Base-by-base conservation (phyloP, 2,113 vertebrate species). In the Chascanopsetta lugubris region DNA sequence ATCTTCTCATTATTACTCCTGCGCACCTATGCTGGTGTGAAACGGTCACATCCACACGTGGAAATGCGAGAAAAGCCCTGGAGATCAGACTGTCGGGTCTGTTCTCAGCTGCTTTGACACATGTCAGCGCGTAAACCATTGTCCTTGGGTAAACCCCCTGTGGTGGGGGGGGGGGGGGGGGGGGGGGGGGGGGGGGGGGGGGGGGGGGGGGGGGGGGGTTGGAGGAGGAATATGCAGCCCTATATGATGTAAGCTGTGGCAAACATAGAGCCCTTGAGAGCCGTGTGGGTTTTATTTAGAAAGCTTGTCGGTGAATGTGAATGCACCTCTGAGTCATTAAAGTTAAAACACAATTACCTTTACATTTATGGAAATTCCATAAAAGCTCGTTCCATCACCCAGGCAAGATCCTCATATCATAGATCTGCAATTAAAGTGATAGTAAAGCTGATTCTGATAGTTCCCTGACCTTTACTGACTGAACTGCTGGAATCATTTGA, bases 111-210 rank as follows among this genome's bases (percentile, higher is more conserved):
- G 67, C 27, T 50, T 73, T 74, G 79, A 77, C 78, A 82, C 56
- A 81, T 70, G 73, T 77, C 72, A 71, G 71, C 82, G 78, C 78
- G 64, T 77, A 75, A 77, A 80, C 62, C 24, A 34, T 26, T 82
- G 85, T 86, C 85, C 77, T 85, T 74, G 85, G 29, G 61, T 70
- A 80, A 85, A 69, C 63, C 77, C 80, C 64, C 27, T 26, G 75
- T 47, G 78, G 29, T 57, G 59, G 67, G 54, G 49, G 17, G 26
- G 15, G n/a, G n/a, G n/a, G n/a, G n/a, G n/a, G n/a, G n/a, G n/a
- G n/a, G n/a, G n/a, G n/a, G n/a, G n/a, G n/a, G n/a, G n/a, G n/a
- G n/a, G n/a, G n/a, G n/a, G n/a, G n/a, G n/a, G n/a, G n/a, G n/a
- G n/a, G n/a, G n/a, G n/a, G n/a, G n/a, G n/a, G n/a, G n/a, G n/a